Conservation (phyloP, 35 echinoderm and acorn worm species). For the Apostichopus parvimensis region DNA sequence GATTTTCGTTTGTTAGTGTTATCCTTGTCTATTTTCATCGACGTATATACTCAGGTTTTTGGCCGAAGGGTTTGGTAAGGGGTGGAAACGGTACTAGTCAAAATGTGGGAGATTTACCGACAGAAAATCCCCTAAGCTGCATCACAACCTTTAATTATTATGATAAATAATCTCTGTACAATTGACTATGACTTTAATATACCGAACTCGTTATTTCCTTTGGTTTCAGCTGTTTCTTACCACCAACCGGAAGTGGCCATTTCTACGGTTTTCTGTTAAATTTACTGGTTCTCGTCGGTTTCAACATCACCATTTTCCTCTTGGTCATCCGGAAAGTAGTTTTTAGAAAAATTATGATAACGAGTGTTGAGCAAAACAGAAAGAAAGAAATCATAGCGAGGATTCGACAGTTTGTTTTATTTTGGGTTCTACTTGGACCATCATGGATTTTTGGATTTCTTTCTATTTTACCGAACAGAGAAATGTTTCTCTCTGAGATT, state of each 20-base stretch:
- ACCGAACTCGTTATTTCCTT: background rate
- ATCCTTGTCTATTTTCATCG: no score
- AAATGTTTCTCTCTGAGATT: background rate
- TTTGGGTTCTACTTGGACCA: conserved; percentile 13
- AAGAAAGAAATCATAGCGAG: background rate
- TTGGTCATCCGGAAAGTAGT: conserved; percentile 1
- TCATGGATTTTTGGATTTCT: conserved; percentile 29
- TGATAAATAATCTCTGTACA: no score
- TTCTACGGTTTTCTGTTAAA: background rate
- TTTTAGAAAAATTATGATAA: background rate
- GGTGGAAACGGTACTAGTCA: no score
- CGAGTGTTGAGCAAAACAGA: background rate
- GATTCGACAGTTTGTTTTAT: background rate
- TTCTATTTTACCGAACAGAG: background rate
- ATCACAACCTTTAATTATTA: no score
- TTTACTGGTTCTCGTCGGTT: background rate
- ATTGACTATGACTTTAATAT: no score
- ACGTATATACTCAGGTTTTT: no score
- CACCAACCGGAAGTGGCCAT: background rate
- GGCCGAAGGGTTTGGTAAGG: no score
- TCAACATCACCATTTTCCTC: background rate
- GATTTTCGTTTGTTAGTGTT: no score
- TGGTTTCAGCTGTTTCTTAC: conserved; percentile 3
- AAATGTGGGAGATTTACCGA: no score
- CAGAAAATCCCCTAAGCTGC: no score